These are phyloP conservation scores for Aphodius granarius DNA, from an alignment of 2,888 invertebrate species.

Conservation along the genomic window DNA sequence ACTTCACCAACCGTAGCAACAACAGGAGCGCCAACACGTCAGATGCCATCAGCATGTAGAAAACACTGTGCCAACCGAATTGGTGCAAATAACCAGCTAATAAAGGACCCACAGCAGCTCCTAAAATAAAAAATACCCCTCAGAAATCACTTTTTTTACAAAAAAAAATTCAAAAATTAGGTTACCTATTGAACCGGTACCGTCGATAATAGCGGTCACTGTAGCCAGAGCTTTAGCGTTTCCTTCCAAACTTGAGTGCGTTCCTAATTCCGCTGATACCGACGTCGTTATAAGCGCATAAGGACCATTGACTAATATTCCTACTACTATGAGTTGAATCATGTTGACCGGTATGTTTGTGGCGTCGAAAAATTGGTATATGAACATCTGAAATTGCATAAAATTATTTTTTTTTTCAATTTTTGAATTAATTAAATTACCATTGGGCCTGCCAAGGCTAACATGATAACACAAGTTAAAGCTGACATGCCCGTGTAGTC, in stretches of 20 bases:
- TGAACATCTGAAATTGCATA: conserved; percentile 65
- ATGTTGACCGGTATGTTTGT: conserved; percentile 64
- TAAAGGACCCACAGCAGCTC: conserved; percentile 92
- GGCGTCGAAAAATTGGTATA: conserved; percentile 76
- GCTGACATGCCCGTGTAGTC: conserved; percentile 86
- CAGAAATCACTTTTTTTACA: too few species aligned
- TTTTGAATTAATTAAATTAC: too few species aligned
- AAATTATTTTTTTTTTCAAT: not conserved
- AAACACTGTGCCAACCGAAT: conserved; percentile 81
- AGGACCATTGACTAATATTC: conserved; percentile 91
- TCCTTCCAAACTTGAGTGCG: conserved; percentile 81
- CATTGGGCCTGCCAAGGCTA: conserved; percentile 78
- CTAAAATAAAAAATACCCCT: conserved; percentile 57
- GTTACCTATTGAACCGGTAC: conserved; percentile 85
- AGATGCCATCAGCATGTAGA: conserved; percentile 86
- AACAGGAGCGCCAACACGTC: conserved; percentile 78
- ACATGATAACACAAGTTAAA: conserved; percentile 81
- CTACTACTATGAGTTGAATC: conserved; percentile 70
- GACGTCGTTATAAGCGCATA: conserved; percentile 96
- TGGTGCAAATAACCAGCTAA: conserved; percentile 81
- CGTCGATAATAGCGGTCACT: conserved; percentile 97
- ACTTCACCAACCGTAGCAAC: conserved; percentile 59
- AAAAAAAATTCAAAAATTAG: not conserved
- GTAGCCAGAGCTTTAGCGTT: conserved; percentile 91
- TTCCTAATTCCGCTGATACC: conserved; percentile 92